phyloP scores from a whole-genome alignment of 2,888 invertebrate species.

The Cordylochernes scorpioides region DNA sequence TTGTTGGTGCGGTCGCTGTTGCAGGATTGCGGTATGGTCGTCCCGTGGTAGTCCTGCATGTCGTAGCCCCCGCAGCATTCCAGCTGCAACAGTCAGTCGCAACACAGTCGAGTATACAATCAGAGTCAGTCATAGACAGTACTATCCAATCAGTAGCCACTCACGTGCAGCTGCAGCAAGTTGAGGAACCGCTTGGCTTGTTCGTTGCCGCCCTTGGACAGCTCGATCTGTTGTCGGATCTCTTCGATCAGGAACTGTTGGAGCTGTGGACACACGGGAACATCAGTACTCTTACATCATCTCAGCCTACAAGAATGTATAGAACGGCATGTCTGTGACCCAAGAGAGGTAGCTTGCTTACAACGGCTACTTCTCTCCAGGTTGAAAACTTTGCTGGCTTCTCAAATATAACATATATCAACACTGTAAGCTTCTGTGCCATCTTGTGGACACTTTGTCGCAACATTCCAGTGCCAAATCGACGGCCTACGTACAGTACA shows the following conservation, averaged over 20 bases:
- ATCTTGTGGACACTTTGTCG: too few relatives aligned
- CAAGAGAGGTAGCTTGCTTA: too few relatives aligned
- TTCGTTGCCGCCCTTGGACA: slow-evolving; percentile 3
- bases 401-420: too few relatives aligned
- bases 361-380: too few relatives aligned
- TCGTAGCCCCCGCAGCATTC: slow-evolving; percentile 73
- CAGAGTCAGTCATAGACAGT: not conserved
- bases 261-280: slow-evolving; percentile 9
- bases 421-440: too few relatives aligned
- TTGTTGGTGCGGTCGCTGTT: slow-evolving; percentile 15
- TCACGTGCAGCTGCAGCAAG: slow-evolving; percentile 12
- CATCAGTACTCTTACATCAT: too few relatives aligned
- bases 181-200: slow-evolving; percentile 8
- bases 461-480: too few relatives aligned
- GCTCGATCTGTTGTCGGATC: slow-evolving; percentile 12
- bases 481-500: too few relatives aligned
- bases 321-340: too few relatives aligned
- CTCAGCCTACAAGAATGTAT: too few relatives aligned
- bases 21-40: slow-evolving; percentile 35
- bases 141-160: not conserved
- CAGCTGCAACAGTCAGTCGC: slow-evolving; percentile 29
- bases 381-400: too few relatives aligned
- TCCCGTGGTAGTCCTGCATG: slow-evolving; percentile 39
- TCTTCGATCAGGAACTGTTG: slow-evolving; percentile 12
- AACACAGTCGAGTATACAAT: not conserved